Base-by-base conservation (phyloP, 2,888 invertebrate genomes). In the Trichopria drosophilae region DNA sequence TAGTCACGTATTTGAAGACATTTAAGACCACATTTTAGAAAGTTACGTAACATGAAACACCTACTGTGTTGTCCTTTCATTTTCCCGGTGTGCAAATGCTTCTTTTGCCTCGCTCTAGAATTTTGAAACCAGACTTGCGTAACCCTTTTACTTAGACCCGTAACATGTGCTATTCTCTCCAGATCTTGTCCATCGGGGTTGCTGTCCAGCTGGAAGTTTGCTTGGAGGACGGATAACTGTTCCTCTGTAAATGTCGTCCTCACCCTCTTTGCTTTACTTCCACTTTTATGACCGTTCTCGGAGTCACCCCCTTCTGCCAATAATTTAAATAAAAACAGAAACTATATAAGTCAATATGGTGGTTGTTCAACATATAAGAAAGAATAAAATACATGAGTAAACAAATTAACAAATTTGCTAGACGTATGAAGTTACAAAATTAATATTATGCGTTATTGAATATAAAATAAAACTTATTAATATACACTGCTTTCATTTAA, bases 121-220 rank as follows among this genome's bases (percentile, higher is more conserved):
- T 95, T 96, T 80, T 95, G 95, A 79, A 96, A 96, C 95, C 95
- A 96, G 55, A 92, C 92, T 78, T 93, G 93, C 50, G 95, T 95
- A 62, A 96, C 95, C 59, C 95, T 80, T 80, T 95, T 96, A 80
- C 93, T 93, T 49, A 96, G 83, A 6, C 97, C 97, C 15, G 98
- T 98, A 67, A 95, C 92, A 70, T 94, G 93, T 2, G 98, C 98
- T 74, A 98, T 98, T 64, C 97, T 81, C 78, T 98, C 98, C 75
- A 98, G 81, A 76, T 98, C 98, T 76, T 96, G 96, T 1, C 97
- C 97, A 77, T 98, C 98, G 13, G 98, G 98, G 80, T 98, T 98
- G 63, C 95, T 95, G 79, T 98, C 97, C 73, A 96, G 81, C 79
- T 95, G 93, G 79, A 98, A 98, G 79, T 98, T 96, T 34, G 96